Conservation (phyloP, 2,113 vertebrate genomes). For the Hydrochoerus hydrochaeris region DNA sequence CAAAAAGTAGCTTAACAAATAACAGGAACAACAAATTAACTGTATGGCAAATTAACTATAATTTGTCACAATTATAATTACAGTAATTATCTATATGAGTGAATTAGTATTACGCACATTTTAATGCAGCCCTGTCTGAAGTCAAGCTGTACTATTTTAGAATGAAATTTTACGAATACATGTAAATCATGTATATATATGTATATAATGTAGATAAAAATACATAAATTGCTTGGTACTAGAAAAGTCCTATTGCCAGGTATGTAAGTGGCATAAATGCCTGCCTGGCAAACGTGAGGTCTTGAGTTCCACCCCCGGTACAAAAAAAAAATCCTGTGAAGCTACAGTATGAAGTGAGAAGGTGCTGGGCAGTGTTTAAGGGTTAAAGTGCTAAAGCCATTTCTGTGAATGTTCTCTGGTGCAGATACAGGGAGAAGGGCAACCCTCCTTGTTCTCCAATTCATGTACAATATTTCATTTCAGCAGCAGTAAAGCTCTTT, state of each 20-base stretch:
- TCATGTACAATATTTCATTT: neutral
- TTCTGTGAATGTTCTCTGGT: slow-evolving; percentile 54
- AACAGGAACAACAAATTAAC: neutral
- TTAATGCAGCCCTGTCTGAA: neutral
- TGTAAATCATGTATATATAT: neutral
- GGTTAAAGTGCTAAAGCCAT: slow-evolving; percentile 71
- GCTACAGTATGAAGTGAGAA: slow-evolving; percentile 18
- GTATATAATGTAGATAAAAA: neutral
- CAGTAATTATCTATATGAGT: slow-evolving; percentile 14
- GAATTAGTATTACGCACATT: slow-evolving; percentile 41
- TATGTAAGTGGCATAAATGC: no score
- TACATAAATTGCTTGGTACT: slow-evolving; percentile 31
- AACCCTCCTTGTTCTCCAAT: neutral
- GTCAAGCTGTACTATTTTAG: slow-evolving; percentile 4
- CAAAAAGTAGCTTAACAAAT: slow-evolving; percentile 57
- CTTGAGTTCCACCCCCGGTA: neutral
- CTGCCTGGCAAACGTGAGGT: no score
- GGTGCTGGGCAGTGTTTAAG: neutral
- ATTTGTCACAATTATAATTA: slow-evolving; percentile 56
- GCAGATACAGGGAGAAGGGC: slow-evolving; percentile 18
- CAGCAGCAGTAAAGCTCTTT: slow-evolving; percentile 32
- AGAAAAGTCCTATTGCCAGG: slow-evolving; percentile 21
- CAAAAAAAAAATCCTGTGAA: slow-evolving; percentile 38
- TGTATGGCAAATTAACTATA: slow-evolving; percentile 61
- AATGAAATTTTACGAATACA: neutral